A percentile compares a stretch with the other conserved stretches of the same genome.
Conservation (phyloP, 1,140 invertebrate species). For the Zaprionus ornatus region DNA sequence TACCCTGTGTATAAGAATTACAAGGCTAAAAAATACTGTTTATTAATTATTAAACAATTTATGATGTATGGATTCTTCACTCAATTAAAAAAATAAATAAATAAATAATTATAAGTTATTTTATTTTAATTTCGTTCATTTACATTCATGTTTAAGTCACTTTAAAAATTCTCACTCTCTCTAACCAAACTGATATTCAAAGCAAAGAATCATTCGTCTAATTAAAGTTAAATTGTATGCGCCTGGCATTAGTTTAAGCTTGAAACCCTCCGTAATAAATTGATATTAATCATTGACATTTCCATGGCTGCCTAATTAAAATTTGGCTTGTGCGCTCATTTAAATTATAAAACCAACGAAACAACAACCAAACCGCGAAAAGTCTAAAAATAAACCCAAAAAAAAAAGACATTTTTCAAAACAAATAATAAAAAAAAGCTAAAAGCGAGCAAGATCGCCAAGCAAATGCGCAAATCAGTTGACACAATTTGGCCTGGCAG, state of each 20-base stretch:
- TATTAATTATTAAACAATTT: too few species aligned
- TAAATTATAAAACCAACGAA: slow-evolving; percentile 14
- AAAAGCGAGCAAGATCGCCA: background rate
- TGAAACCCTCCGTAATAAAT: background rate
- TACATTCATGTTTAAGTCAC: too few species aligned
- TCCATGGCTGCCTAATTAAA: slow-evolving; percentile 31
- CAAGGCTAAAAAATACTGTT: background rate
- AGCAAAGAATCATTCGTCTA: too few species aligned
- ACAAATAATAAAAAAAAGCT: background rate
- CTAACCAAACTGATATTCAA: too few species aligned
- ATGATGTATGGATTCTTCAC: too few species aligned
- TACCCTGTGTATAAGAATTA: background rate
- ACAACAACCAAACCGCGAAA: slow-evolving; percentile 12
- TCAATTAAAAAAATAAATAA: too few species aligned
- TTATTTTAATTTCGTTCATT: background rate
- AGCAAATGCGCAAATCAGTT: slow-evolving; percentile 31
- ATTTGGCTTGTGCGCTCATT: slow-evolving; percentile 12
- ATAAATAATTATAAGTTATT: too few species aligned
- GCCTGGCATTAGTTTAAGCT: background rate
- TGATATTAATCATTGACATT: background rate
- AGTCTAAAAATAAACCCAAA: slow-evolving; percentile 29
- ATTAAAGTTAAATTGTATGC: background rate
- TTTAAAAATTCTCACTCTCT: too few species aligned
- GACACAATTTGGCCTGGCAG: slow-evolving; percentile 33
- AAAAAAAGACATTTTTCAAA: slow-evolving; percentile 3